Evolutionary conservation across 2,113 vertebrate species (phyloP).

Genomic region (Pogona vitticeps): DNA sequence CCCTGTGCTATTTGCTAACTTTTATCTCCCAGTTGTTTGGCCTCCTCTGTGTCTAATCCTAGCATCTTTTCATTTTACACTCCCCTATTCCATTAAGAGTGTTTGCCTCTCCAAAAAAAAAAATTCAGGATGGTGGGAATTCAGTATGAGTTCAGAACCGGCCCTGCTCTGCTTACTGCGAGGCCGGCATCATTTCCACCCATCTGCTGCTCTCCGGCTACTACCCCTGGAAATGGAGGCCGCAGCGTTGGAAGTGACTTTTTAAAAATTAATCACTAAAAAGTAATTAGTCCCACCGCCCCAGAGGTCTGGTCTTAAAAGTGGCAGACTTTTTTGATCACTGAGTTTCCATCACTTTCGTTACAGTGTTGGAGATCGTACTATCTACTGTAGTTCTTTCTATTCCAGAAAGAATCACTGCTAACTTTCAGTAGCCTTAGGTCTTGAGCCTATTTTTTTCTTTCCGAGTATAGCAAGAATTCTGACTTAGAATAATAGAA

Average conservation of each 20-base stretch:
- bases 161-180: too few relatives aligned
- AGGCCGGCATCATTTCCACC: neutral
- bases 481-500: too few relatives aligned
- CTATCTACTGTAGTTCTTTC: too few relatives aligned
- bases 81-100: conserved; percentile 19
- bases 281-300: neutral
- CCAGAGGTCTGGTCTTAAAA: too few relatives aligned
- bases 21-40: conserved; percentile 7
- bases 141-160: neutral
- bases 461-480: too few relatives aligned
- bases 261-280: neutral
- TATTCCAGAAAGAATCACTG: too few relatives aligned
- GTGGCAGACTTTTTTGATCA: too few relatives aligned
- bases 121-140: neutral
- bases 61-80: conserved; percentile 10
- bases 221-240: neutral
- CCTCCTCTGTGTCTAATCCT: neutral
- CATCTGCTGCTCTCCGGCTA: too few relatives aligned
- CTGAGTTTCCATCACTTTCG: too few relatives aligned
- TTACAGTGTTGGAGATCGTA: too few relatives aligned
- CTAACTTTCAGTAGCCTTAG: too few relatives aligned
- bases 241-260: neutral
- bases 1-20: neutral
- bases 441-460: too few relatives aligned
- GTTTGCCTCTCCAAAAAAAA: neutral